phyloP scores from a whole-genome alignment of 2,113 vertebrate genomes.

The Onychostoma macrolepis region DNA sequence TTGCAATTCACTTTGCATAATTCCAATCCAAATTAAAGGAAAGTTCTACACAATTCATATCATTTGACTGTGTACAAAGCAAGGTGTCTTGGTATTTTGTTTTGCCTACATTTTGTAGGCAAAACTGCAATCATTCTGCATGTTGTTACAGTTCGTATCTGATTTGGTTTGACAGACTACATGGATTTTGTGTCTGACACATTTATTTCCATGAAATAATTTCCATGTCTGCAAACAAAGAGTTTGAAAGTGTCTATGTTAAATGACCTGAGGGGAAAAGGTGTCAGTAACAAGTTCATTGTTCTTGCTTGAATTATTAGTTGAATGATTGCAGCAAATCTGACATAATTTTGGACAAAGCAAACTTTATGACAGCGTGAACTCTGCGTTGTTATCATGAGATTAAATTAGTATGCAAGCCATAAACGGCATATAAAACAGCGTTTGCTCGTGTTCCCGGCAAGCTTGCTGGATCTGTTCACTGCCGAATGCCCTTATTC shows the following conservation, averaged over 20 bases:
- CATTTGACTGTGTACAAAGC: neutral
- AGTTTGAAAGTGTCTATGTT: neutral
- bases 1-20: neutral
- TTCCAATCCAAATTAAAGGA: neutral
- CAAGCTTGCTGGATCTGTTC: neutral
- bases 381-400: neutral
- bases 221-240: slow-evolving; percentile 14
- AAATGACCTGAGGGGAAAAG: neutral
- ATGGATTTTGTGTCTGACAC: neutral
- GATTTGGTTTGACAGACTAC: slow-evolving; percentile 15
- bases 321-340: neutral
- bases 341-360: neutral
- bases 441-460: neutral
- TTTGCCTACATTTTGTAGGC: slow-evolving; percentile 13
- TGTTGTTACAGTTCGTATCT: neutral
- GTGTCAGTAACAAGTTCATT: neutral
- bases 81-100: neutral
- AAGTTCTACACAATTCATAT: slow-evolving; percentile 9
- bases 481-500: neutral
- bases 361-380: neutral
- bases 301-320: neutral
- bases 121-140: neutral
- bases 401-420: neutral
- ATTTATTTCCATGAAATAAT: neutral
- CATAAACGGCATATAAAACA: slow-evolving; percentile 6